A percentile compares a stretch with the other conserved stretches of the same genome.
These are phyloP conservation scores for Molothrus aeneus DNA, from an alignment of 2,797 vertebrate genomes.

Conservation along the genomic window DNA sequence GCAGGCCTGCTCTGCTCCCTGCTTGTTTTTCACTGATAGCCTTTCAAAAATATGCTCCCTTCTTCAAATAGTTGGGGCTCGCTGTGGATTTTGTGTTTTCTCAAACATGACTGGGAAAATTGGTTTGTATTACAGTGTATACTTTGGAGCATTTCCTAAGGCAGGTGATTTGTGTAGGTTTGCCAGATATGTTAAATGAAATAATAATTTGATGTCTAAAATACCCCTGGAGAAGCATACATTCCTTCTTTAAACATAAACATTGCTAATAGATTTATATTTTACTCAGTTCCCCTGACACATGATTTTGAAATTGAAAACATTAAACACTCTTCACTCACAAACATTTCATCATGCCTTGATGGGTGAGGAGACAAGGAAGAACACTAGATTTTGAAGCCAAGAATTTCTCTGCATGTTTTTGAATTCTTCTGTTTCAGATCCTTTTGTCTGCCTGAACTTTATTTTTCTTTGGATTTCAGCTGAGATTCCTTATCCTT, in stretches of 20 bases:
- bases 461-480: neutral
- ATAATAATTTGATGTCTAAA: neutral
- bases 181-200: neutral
- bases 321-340: neutral
- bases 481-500: neutral
- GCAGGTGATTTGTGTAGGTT: neutral
- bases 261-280: neutral
- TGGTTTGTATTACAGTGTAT: neutral
- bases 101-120: neutral
- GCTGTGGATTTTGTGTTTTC: neutral
- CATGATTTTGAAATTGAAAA: neutral
- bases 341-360: neutral
- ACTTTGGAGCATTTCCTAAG: slow-evolving; percentile 15
- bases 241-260: neutral
- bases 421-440: neutral
- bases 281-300: neutral
- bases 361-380: neutral
- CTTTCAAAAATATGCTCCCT: neutral
- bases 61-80: neutral
- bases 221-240: neutral
- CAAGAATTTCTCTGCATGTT: neutral
- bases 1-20: neutral
- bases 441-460: neutral
- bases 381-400: neutral
- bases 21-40: slow-evolving; percentile 1